These are phyloP conservation scores for Drosophila orena DNA, from an alignment of 1,140 invertebrate species.

Conservation along the genomic window DNA sequence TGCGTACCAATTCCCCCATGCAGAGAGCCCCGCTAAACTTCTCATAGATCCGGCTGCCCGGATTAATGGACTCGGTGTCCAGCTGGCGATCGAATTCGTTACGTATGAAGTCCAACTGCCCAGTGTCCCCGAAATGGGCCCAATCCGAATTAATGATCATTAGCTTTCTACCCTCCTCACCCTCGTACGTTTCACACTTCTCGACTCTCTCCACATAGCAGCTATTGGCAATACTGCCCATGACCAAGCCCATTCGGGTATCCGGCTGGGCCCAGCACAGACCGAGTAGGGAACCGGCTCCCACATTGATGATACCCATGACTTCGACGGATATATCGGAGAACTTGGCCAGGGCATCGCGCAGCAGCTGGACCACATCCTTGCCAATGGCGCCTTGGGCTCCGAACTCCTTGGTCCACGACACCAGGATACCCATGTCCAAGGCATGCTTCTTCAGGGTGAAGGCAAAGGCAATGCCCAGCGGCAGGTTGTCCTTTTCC, in stretches of 20 bases:
- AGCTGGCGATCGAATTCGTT: slow-evolving; percentile 95
- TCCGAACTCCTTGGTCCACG: slow-evolving; percentile 90
- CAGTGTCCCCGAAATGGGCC: slow-evolving; percentile 97
- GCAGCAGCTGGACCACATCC: slow-evolving; percentile 94
- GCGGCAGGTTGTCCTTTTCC: slow-evolving; percentile 86
- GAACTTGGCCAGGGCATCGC: slow-evolving; percentile 89
- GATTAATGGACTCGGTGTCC: slow-evolving; percentile 92
- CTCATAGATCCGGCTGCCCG: slow-evolving; percentile 92
- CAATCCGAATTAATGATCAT: slow-evolving; percentile 98
- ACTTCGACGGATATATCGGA: slow-evolving; percentile 89
- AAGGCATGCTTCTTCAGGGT: slow-evolving; percentile 95
- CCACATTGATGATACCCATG: slow-evolving; percentile 97
- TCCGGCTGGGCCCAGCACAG: slow-evolving; percentile 46
- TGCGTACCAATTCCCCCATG: slow-evolving; percentile 92
- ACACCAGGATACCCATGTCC: slow-evolving; percentile 93
- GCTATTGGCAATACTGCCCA: slow-evolving; percentile 97
- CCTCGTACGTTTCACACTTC: slow-evolving; percentile 86
- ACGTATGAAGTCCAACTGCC: slow-evolving; percentile 92
- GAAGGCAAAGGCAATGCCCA: slow-evolving; percentile 99
- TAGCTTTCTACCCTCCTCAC: slow-evolving; percentile 73
- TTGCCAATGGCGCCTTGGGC: slow-evolving; percentile 86
- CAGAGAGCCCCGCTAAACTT: slow-evolving; percentile 97
- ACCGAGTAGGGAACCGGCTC: slow-evolving; percentile 94
- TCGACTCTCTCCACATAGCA: slow-evolving; percentile 95
- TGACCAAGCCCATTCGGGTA: slow-evolving; percentile 85